phyloP scores from a whole-genome alignment of 2,113 vertebrate species.

The Sminthopsis crassicaudata region DNA sequence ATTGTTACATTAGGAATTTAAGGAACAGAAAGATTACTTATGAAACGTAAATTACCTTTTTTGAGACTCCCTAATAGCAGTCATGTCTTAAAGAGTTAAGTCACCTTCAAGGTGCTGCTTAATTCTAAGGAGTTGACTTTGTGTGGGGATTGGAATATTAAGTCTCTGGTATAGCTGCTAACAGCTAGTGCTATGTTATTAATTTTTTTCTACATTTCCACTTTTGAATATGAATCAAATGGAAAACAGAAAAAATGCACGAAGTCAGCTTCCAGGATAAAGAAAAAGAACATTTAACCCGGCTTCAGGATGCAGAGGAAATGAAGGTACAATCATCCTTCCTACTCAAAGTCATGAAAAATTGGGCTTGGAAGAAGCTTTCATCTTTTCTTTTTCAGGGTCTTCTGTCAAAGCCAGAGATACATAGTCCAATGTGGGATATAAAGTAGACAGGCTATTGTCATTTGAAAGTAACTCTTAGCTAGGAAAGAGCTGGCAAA shows the following conservation, averaged over 20 bases:
- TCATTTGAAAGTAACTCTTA: not conserved
- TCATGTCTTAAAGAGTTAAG: not conserved
- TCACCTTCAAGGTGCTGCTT: not conserved
- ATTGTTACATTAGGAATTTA: conserved; percentile 25
- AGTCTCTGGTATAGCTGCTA: not conserved
- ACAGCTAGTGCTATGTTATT: conserved; percentile 14
- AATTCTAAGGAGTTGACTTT: not conserved
- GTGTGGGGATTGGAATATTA: not conserved
- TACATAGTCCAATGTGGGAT: too few species aligned
- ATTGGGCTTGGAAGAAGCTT: not conserved
- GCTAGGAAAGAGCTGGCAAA: not conserved
- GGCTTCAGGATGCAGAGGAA: conserved; percentile 91
- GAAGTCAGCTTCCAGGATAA: conserved; percentile 93
- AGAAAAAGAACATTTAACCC: conserved; percentile 91
- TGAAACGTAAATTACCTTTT: conserved; percentile 9
- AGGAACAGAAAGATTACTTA: conserved; percentile 46
- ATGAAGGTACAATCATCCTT: conserved; percentile 85
- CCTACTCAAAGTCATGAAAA: accelerated
- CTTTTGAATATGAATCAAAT: conserved; percentile 34
- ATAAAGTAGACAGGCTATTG: accelerated
- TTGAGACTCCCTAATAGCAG: not conserved
- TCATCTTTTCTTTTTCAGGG: not conserved
- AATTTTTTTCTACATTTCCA: conserved; percentile 7
- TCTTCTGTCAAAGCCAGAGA: not conserved
- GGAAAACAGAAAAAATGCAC: conserved; percentile 90